Evolutionary conservation across 2,113 vertebrate genomes (phyloP), one percentile per base, ranked within the genome.

Genomic region (Baryphthengus martii): DNA sequence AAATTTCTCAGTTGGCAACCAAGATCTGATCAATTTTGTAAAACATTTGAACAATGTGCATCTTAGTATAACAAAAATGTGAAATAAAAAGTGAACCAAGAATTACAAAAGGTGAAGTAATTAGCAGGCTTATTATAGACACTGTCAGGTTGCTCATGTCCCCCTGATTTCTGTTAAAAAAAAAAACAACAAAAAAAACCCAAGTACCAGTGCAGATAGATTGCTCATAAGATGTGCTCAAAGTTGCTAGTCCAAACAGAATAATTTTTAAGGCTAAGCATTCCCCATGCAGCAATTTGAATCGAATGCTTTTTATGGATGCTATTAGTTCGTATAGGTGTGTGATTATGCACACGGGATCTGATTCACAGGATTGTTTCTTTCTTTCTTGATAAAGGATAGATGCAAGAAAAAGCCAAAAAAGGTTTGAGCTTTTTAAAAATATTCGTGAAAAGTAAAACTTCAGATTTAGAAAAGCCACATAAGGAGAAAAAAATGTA

Each of bases 201-300:
- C 26, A 49, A 42, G 7, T 70, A 35, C 24, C 21, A 19, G 33
- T 81, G 62, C 94, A 92, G 86, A 78, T 59, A 65, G 80, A 93
- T 95, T 93, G 83, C 77, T 94, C 45, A 78, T 65, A 85, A 56
- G 93, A 79, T 87, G 61, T 72, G 75, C 82, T 91, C 91, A 85
- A 87, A 93, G 74, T 42, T 97, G 76, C 96, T 52, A 92, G 93
- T 92, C 93, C 93, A 95, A 95, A 97, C 94, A 96, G 91, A 61
- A 75, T 87, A 89, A 92, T 95, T 96, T 96, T 91, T 35, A 72
- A 91, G 58, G 61, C 70, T 87, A 85, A 92, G 91, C 84, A 87
- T 96, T 97, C 96, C 93, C 95, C 72, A 29, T 87, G 21, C 87
- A 78, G 94, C 89, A 95, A 87, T 78, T 90, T 74, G 94, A 94